phyloP scores from a whole-genome alignment of 2,888 invertebrate genomes.

The Aphidius colemani region DNA sequence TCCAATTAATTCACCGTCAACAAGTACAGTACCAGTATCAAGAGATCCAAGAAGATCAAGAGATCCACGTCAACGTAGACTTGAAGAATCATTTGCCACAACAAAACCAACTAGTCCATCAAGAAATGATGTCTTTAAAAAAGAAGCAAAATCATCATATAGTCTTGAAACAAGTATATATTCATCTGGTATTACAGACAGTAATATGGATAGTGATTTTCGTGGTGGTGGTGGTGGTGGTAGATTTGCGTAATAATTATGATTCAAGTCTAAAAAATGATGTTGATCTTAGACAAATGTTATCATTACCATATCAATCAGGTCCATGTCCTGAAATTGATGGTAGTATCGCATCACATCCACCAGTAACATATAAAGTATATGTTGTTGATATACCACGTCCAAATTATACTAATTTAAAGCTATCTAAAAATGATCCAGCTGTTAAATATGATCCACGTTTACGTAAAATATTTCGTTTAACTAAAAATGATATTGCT shows the following conservation, averaged over 20 bases:
- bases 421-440: constrained; percentile 72
- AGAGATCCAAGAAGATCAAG: constrained; percentile 57
- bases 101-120: constrained; percentile 42
- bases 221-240: constrained; percentile 62
- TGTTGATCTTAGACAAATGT: constrained; percentile 72
- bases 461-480: constrained; percentile 73
- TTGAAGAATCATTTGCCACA: constrained; percentile 35
- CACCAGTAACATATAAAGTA: constrained; percentile 73
- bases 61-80: constrained; percentile 51
- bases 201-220: constrained; percentile 54
- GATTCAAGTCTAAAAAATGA: constrained; percentile 62
- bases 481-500: constrained; percentile 67
- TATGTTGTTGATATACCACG: constrained; percentile 70
- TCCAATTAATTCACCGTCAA: background rate
- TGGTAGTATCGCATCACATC: constrained; percentile 78
- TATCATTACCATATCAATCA: constrained; percentile 77
- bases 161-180: constrained; percentile 57
- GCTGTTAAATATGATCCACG: constrained; percentile 78
- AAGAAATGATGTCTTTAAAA: constrained; percentile 39
- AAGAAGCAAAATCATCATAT: constrained; percentile 42
- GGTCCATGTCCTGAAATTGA: constrained; percentile 88
- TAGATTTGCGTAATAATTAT: constrained; percentile 63
- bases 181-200: constrained; percentile 55
- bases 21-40: constrained; percentile 35
- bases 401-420: constrained; percentile 77